These are phyloP conservation scores for Malacoctenus gilli DNA, from an alignment of 2,797 vertebrate species.

Conservation along the genomic window DNA sequence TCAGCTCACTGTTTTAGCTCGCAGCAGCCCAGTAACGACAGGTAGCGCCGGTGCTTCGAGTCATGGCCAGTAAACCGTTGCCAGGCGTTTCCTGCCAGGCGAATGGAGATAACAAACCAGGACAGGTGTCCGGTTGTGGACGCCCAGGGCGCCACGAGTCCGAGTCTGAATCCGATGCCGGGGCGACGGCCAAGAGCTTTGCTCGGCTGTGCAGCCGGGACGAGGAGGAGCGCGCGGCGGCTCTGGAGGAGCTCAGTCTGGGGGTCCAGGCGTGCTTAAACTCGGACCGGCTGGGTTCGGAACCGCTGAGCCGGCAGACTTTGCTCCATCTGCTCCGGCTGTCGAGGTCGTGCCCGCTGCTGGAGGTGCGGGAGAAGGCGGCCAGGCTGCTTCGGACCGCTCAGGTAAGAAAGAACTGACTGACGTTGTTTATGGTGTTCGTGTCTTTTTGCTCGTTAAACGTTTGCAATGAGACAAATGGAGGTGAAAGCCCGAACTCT, in stretches of 20 bases:
- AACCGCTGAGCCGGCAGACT: constrained; percentile 56
- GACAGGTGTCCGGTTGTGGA: constrained; percentile 11
- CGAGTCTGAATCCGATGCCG: constrained; percentile 56
- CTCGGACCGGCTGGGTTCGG: constrained; percentile 44
- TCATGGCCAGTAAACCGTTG: constrained; percentile 50
- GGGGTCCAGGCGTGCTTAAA: constrained; percentile 53
- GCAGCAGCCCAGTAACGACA: constrained; percentile 11
- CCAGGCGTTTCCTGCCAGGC: constrained; percentile 16
- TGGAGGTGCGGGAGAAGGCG: constrained; percentile 63
- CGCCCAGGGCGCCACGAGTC: constrained; percentile 20
- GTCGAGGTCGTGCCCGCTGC: constrained; percentile 74
- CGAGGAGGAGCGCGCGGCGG: constrained; percentile 66
- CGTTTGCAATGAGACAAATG: too few relatives aligned
- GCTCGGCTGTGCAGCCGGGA: constrained; percentile 74
- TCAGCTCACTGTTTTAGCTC: constrained; percentile 22
- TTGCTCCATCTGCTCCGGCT: constrained; percentile 74
- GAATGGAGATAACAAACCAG: constrained; percentile 31
- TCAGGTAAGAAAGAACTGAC: constrained; percentile 69
- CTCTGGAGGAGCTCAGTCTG: constrained; percentile 72
- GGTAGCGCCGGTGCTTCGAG: not conserved
- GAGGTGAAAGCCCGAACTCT: too few relatives aligned
- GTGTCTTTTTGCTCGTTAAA: too few relatives aligned
- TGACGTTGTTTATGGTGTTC: too few relatives aligned
- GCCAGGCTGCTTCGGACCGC: constrained; percentile 69
- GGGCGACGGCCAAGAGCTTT: constrained; percentile 51